A percentile compares a stretch with the other conserved stretches of the same genome.
Conservation (phyloP, 2,113 vertebrate genomes). For the Notothenia coriiceps region DNA sequence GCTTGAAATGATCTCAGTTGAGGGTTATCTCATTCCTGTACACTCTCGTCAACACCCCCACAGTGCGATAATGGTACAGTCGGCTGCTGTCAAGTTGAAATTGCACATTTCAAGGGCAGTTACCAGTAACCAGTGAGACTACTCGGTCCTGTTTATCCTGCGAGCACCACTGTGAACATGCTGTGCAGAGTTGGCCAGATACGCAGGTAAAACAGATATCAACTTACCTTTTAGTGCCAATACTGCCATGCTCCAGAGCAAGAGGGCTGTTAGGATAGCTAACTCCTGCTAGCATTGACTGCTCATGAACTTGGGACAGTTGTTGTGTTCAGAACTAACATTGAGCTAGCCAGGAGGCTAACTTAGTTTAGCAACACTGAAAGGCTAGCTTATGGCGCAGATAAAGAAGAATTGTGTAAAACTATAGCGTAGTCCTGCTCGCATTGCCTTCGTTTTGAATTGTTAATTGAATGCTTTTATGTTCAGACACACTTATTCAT, state of each 20-base stretch:
- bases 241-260: neutral
- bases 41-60: constrained; percentile 1
- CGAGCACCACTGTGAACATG: constrained; percentile 66
- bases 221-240: neutral
- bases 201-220: constrained; percentile 77
- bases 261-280: neutral
- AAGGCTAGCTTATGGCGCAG: constrained; percentile 44
- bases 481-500: neutral
- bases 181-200: constrained; percentile 78
- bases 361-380: constrained; percentile 33
- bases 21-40: neutral
- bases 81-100: constrained; percentile 68
- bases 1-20: neutral
- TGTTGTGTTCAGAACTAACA: constrained; percentile 40
- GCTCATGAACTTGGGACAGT: constrained; percentile 34
- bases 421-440: neutral
- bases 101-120: constrained; percentile 82
- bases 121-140: neutral
- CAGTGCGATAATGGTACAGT: constrained; percentile 65
- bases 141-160: accelerated
- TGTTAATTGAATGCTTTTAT: neutral
- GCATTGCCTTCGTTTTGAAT: neutral
- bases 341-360: constrained; percentile 57
- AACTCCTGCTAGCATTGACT: neutral
- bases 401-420: neutral